Evolutionary conservation across 2,888 invertebrate species (phyloP).

Genomic region (Thecocarcelia acutangulata): DNA sequence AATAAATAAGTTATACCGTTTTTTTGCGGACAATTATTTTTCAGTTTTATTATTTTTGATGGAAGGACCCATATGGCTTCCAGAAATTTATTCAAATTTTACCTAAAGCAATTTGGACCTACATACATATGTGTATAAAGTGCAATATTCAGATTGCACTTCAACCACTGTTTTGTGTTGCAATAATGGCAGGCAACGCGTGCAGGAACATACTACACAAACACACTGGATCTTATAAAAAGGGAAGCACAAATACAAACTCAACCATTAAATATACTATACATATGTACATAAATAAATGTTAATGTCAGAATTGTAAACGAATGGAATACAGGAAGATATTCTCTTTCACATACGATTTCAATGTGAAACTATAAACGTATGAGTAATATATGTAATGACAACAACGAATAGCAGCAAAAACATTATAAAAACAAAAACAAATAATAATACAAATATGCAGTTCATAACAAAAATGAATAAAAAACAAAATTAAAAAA

Average conservation of each 20-base stretch:
- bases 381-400: slow-evolving; percentile 56
- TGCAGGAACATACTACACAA: slow-evolving; percentile 52
- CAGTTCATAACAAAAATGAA: slow-evolving; percentile 54
- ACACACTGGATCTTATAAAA: background rate
- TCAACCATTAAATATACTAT: slow-evolving; percentile 10
- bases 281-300: slow-evolving; percentile 33
- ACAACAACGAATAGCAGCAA: slow-evolving; percentile 52
- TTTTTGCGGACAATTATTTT: no score
- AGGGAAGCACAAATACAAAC: slow-evolving; percentile 1
- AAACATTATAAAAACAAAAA: slow-evolving; percentile 45
- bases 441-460: slow-evolving; percentile 59
- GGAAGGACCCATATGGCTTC: slow-evolving; percentile 55
- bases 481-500: slow-evolving; percentile 34
- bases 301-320: slow-evolving; percentile 70
- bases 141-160: slow-evolving; percentile 60
- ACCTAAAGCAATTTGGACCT: slow-evolving; percentile 53
- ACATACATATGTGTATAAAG: slow-evolving; percentile 27
- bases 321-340: slow-evolving; percentile 34
- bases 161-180: slow-evolving; percentile 59
- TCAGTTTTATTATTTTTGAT: background rate
- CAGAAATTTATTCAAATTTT: slow-evolving; percentile 32
- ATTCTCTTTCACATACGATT: slow-evolving; percentile 7
- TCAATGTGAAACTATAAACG: slow-evolving; percentile 51
- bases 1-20: no score
- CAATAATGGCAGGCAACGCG: slow-evolving; percentile 55